A percentile compares a stretch with the other conserved stretches of the same genome.
Evolutionary conservation across 2,113 vertebrate genomes (phyloP).

Genomic region (Hemicordylus capensis): DNA sequence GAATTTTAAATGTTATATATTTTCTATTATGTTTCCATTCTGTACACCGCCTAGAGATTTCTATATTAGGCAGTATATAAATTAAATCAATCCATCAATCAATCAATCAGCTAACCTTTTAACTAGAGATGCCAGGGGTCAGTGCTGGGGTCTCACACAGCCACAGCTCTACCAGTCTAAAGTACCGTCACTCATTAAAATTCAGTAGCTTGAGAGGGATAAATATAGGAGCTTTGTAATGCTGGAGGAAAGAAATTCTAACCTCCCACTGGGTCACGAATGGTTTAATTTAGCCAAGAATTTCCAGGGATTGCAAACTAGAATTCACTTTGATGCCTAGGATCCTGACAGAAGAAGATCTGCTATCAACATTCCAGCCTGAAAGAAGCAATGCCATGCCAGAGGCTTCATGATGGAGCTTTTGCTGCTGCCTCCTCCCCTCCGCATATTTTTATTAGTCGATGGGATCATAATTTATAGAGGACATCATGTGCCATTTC

Average conservation of each 20-base stretch:
- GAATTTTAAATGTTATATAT: too few species aligned
- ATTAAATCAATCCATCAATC: too few species aligned
- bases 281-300: neutral
- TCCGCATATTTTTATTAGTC: neutral
- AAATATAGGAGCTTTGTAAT: neutral
- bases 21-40: too few species aligned
- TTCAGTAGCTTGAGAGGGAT: accelerated
- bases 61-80: too few species aligned
- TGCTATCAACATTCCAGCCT: neutral
- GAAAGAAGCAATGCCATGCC: neutral
- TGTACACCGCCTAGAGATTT: too few species aligned
- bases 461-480: neutral
- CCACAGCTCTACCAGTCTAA: neutral
- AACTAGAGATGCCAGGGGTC: neutral
- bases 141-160: neutral
- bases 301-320: neutral
- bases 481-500: neutral
- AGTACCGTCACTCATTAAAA: neutral
- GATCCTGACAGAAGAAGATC: neutral
- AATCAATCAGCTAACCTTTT: neutral
- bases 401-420: accelerated
- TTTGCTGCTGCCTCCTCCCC: accelerated
- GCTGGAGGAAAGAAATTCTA: neutral
- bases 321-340: neutral
- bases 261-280: accelerated